Conservation (phyloP, 2,113 vertebrate genomes). For the Brienomyrus longianalis region DNA sequence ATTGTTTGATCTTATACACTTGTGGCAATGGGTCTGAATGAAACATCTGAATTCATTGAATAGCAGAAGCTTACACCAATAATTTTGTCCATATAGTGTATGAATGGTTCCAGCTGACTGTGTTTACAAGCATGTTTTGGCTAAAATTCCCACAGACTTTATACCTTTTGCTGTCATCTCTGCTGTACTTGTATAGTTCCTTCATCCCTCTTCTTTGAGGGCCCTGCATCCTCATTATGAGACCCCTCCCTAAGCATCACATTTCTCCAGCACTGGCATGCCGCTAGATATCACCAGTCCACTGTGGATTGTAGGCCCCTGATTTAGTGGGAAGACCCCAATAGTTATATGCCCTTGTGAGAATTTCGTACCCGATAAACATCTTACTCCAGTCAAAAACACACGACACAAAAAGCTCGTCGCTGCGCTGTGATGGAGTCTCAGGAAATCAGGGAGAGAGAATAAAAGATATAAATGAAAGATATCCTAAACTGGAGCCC, state of each 20-base stretch:
- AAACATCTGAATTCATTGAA: not conserved
- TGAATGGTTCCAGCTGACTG: not conserved
- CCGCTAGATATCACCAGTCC: not conserved
- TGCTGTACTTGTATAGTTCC: not conserved
- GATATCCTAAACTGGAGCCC: not conserved
- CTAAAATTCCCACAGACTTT: too few relatives aligned
- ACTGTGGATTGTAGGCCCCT: not conserved
- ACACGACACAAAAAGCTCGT: not conserved
- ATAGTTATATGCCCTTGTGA: not conserved
- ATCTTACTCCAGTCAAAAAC: not conserved
- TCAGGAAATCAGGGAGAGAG: slow-evolving; percentile 1
- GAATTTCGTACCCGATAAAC: not conserved
- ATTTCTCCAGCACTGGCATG: not conserved
- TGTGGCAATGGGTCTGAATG: not conserved
- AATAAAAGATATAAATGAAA: slow-evolving; percentile 8
- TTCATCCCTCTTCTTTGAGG: not conserved
- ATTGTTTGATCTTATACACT: not conserved
- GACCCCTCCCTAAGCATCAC: not conserved
- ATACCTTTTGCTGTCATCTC: not conserved
- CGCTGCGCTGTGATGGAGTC: not conserved
- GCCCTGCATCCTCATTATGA: not conserved
- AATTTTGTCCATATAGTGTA: not conserved
- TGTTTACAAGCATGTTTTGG: too few relatives aligned
- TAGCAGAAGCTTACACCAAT: not conserved
- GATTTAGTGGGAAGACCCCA: not conserved